Base-by-base conservation (phyloP, 2,888 invertebrate species). In the Ephialtes manifestator region DNA sequence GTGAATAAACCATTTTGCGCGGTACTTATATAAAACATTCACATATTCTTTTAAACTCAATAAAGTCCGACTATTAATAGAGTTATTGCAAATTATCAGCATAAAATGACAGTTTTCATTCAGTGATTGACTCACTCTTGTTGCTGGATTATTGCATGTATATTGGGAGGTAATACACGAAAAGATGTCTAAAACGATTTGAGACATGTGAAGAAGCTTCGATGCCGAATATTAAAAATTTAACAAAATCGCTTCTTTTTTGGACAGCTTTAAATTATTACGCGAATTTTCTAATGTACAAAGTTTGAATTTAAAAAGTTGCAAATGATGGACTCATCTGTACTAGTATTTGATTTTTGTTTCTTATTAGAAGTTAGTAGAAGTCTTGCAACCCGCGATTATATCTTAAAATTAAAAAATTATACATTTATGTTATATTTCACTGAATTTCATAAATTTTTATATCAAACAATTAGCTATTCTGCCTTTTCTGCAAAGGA, bases 131-230 rank as follows among this genome's bases (percentile, higher is more conserved):
- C 60, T 28, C n/a, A 31, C 7, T 7, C 35, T 35, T 15, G 18
- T 31, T 35, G 8, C n/a, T 63, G 35, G 10, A 63, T 35, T 63
- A n/a, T 35, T 63, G 63, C 63, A 63, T 68, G 71, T 20, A 35
- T 18, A 11, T 71, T 20, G 53, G 53, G 15, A 18, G 20, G 39
- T 55, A 7, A 35, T 15, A n/a, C n/a, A 53, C 13, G 20, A 8
- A 31, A 39, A 55, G 31, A 39, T 35, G 18, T n/a, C 1, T 11
- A 68, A 15, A 46, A 68, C 2, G n/a, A n/a, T 48, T 13, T 15
- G 0, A 3, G 48, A 46, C 0, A 46, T 13, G 11, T 0, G 46
- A 8, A 48, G 5, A 15, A 48, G 48, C 13, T 48, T 11, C 10
- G 39, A 39, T 2, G 10, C 10, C 24, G 24, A 39, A 1, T 39